Percentiles rank a stretch among this genome's conserved stretches.
These are phyloP conservation scores for Apantesis nais DNA, from an alignment of 2,888 invertebrate species.

Conservation along the genomic window DNA sequence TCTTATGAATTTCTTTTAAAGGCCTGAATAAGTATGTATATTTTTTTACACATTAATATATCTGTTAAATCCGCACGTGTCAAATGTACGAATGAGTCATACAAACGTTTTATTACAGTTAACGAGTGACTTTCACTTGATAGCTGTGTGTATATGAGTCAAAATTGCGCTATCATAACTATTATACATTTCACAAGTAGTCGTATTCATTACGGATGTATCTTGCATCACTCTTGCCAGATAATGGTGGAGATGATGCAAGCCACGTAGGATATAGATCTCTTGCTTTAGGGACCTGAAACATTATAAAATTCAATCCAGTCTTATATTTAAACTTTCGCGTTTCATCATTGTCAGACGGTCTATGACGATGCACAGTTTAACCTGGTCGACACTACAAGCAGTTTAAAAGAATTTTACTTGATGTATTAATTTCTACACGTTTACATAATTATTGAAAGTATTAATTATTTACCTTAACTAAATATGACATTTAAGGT, in stretches of 20 bases:
- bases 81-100: neutral
- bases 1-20: too few species aligned
- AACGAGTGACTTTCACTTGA: conserved; percentile 5
- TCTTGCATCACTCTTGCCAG: conserved; percentile 1
- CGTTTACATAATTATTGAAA: neutral
- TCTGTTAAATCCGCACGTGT: neutral
- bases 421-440: neutral
- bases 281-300: neutral
- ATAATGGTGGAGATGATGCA: neutral
- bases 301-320: neutral
- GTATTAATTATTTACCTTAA: neutral
- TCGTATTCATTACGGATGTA: neutral
- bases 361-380: too few species aligned
- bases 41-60: neutral
- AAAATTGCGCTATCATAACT: neutral
- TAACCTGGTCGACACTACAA: neutral
- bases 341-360: neutral
- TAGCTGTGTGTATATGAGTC: neutral
- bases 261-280: neutral
- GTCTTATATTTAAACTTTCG: neutral
- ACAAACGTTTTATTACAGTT: conserved; percentile 1
- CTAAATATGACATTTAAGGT: neutral
- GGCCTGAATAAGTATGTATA: too few species aligned
- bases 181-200: conserved; percentile 1
- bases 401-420: neutral